Percentiles rank a stretch among this genome's conserved stretches.
phyloP scores from a whole-genome alignment of 2,113 vertebrate genomes.

The Nanorana parkeri region DNA sequence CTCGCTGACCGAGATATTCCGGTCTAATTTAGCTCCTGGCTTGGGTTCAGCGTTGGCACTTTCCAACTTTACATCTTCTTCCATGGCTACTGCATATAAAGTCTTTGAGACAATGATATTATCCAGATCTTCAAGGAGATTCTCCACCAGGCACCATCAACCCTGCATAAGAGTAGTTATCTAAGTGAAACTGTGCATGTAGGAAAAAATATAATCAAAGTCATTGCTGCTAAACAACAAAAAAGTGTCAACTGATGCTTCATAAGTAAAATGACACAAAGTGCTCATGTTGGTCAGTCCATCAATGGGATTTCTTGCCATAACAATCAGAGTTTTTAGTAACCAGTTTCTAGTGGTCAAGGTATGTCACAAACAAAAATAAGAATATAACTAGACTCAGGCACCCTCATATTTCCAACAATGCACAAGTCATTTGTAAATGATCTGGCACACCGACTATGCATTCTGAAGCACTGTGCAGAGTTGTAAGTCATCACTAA shows the following conservation, averaged over 20 bases:
- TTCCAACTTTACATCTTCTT: slow-evolving; percentile 61
- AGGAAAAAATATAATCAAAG: neutral
- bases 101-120: neutral
- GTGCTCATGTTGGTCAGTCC: neutral
- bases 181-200: neutral
- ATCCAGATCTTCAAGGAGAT: slow-evolving; percentile 29
- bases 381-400: too few relatives aligned
- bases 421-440: too few relatives aligned
- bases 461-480: too few relatives aligned
- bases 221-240: neutral
- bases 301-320: neutral
- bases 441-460: too few relatives aligned
- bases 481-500: too few relatives aligned
- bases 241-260: neutral
- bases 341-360: too few relatives aligned
- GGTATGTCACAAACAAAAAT: too few relatives aligned
- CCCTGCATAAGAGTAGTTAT: slow-evolving; percentile 59
- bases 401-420: too few relatives aligned
- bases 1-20: slow-evolving; percentile 78
- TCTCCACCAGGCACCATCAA: slow-evolving; percentile 42
- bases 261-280: neutral
- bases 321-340: too few relatives aligned
- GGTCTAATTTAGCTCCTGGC: neutral
- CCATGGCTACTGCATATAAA: slow-evolving; percentile 66
- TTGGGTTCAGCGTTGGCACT: neutral